Evolutionary conservation across 2,888 invertebrate genomes (phyloP), one percentile per base, ranked within the genome.

Genomic region (Acleris emargana): DNA sequence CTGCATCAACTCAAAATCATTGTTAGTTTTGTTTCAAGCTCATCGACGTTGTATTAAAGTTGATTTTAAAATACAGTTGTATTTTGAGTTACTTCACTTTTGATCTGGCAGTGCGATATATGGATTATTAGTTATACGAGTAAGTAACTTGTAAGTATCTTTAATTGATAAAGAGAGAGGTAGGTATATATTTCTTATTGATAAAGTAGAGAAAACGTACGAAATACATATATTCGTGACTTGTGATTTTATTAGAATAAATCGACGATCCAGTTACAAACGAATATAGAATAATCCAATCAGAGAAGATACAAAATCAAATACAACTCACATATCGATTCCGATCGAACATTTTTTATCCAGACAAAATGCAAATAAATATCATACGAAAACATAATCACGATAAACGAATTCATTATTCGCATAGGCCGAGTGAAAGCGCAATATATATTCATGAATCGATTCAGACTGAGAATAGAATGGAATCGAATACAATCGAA

Each of bases 391-490:
- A 69, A 69, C 64, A 71, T 67, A 71, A 69, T 69, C 71, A 69
- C 67, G 68, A 67, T 64, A 69, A 68, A 63, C 64, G 69, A 69
- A 71, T 69, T 71, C 71, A 71, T 71, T 69, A 71, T 71, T 69
- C 71, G 67, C 68, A 67, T 71, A 68, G 69, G 62, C 64, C 69
- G 67, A 71, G 68, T 64, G 71, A 69, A 71, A 69, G 61, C 59
- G 71, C 78, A 76, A 82, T 86, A 84, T 82, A 79, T 86, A 86
- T 86, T 85, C 85, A 86, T 86, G 84, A 84, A 82, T 83, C 81
- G 81, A 80, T 81, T 77, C 73, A 57, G 69, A 68, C 68, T 68
- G 69, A 69, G 67, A 73, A 75, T 75, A 74, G 74, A 72, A 71
- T 72, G 68, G 72, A 69, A 74, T 72, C 75, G 76, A 75, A 59